Conservation (phyloP, 2,797 vertebrate genomes). For the Cirrhinus mrigala region DNA sequence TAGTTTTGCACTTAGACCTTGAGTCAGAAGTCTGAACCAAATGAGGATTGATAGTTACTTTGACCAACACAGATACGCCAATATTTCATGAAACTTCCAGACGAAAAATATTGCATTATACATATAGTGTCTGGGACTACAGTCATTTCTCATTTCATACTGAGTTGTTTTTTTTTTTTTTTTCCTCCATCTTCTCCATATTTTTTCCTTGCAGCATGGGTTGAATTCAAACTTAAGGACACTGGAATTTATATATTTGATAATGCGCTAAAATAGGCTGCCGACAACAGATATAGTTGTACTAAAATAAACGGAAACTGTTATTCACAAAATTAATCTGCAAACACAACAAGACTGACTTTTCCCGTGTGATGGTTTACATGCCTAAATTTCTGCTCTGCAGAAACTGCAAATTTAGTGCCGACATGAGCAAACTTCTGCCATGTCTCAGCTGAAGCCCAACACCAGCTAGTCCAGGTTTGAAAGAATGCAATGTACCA, state of each 20-base stretch:
- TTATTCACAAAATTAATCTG: background rate
- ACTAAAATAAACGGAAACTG: background rate
- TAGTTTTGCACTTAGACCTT: constrained; percentile 5
- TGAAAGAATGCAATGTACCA: constrained; percentile 42
- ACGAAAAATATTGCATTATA: constrained; percentile 35
- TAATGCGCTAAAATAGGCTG: background rate
- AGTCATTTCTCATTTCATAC: constrained; percentile 12
- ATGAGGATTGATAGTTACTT: background rate
- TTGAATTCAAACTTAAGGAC: background rate
- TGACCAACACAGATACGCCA: constrained; percentile 13
- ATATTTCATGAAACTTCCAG: constrained; percentile 12
- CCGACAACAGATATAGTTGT: background rate
- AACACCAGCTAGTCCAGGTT: constrained; percentile 18
- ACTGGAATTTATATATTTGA: background rate
- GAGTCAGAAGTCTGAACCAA: constrained; percentile 16
- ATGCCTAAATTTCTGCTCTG: background rate
- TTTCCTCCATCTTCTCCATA: background rate
- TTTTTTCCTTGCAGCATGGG: background rate
- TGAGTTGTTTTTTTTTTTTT: background rate
- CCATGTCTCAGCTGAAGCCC: constrained; percentile 30
- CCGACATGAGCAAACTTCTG: constrained; percentile 14
- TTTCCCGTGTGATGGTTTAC: constrained; percentile 7
- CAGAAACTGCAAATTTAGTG: constrained; percentile 28
- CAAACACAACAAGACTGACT: background rate
- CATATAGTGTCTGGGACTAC: constrained; percentile 26